Evolutionary conservation across 2,113 vertebrate genomes (phyloP), one percentile per base, ranked within the genome.

Genomic region (Vimba vimba): DNA sequence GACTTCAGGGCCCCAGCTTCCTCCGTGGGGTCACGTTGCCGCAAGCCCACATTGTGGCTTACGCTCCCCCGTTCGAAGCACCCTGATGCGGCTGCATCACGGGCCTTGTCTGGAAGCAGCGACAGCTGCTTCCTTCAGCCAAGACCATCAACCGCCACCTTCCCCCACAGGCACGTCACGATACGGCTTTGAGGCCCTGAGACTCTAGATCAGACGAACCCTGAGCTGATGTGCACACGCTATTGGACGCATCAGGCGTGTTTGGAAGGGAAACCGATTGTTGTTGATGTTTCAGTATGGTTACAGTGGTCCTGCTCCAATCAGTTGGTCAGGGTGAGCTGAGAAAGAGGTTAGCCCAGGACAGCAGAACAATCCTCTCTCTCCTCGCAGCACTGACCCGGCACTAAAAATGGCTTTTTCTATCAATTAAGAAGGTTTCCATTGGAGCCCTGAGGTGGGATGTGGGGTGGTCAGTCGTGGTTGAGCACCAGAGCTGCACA

Each of bases 141-240:
- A 87, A 87, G 45, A 87, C 66, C 86, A 82, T 84, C 86, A 87
- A 86, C 83, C 84, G 27, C 77, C 66, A 60, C 64, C 74, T 81
- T 47, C 81, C 85, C 59, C 47, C 76, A 86, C 52, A 79, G 69
- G 82, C 80, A 80, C 84, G n/a, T 77, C 81, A 84, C 66, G 39
- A 36, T 86, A 33, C 8, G 55, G 60, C 43, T 74, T 69, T 57
- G 74, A 89, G 83, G 83, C 79, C 66, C 55, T n/a, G n/a, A 59
- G 47, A 81, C 19, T 74, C 1, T 21, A 43, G 50, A 73, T 81
- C 52, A 64, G 73, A 62, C 55, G 60, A 78, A 78, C 43, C 33
- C 79, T 25, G 79, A 57, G 68, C 64, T 68, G 25, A 79, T 69
- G 39, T 66, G 45, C 57, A 50, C 73, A 85, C 6, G 45, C 23